A percentile compares a stretch with the other conserved stretches of the same genome.
Evolutionary conservation across 2,797 vertebrate genomes (phyloP).

Genomic region (Diceros bicornis): DNA sequence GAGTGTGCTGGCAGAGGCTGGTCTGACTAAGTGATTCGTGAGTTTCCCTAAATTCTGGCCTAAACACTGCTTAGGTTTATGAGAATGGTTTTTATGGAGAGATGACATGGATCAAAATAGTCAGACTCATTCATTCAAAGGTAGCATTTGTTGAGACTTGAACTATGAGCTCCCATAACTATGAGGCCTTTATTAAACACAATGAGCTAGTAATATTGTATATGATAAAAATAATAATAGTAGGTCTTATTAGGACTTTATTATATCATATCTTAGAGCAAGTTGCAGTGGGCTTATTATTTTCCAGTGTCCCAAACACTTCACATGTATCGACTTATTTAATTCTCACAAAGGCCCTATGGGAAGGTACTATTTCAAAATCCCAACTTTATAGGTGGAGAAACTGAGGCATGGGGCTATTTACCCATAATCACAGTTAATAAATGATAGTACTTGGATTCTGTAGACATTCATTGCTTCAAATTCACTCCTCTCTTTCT

Average conservation of each 20-base stretch:
- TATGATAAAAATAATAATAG: not conserved
- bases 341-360: not conserved
- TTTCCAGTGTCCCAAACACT: not conserved
- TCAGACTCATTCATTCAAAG: not conserved
- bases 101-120: constrained; percentile 1
- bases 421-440: not conserved
- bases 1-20: constrained; percentile 62
- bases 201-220: not conserved
- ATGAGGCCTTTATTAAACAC: not conserved
- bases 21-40: constrained; percentile 8
- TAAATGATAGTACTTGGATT: not conserved
- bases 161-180: not conserved
- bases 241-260: not conserved
- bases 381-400: not conserved
- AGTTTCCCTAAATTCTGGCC: constrained; percentile 54
- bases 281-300: not conserved
- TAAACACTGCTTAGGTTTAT: constrained; percentile 38
- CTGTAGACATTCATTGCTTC: not conserved
- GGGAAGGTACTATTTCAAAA: not conserved
- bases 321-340: not conserved
- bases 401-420: not conserved
- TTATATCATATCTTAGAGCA: not conserved
- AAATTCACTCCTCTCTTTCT: not conserved
- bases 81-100: constrained; percentile 50
- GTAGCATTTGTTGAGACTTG: constrained; percentile 7